phyloP scores from a whole-genome alignment of 2,797 vertebrate species.

The Paguma larvata region DNA sequence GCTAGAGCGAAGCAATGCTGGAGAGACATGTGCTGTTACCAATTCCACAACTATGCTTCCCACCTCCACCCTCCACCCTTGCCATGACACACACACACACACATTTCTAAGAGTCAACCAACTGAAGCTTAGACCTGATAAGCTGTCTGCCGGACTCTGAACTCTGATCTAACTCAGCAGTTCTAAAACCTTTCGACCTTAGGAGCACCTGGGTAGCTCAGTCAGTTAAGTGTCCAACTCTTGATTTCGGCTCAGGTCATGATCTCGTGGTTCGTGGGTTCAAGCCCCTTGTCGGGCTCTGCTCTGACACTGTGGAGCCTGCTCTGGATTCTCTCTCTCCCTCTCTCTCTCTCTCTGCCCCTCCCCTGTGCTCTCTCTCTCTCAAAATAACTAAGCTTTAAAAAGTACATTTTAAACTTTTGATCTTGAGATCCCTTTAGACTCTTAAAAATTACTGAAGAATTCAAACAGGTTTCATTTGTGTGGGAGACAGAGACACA shows the following conservation, averaged over 20 bases:
- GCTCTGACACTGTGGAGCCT: too few species aligned
- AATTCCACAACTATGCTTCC: background rate
- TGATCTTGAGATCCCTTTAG: background rate
- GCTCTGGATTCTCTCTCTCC: too few species aligned
- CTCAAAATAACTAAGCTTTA: too few species aligned
- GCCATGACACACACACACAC: rapidly evolving
- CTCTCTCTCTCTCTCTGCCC: too few species aligned
- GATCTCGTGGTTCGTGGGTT: too few species aligned
- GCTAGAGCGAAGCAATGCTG: background rate
- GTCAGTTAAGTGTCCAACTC: too few species aligned
- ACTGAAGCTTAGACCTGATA: background rate
- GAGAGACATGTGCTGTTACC: background rate
- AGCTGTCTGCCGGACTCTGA: background rate
- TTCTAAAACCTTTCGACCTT: background rate
- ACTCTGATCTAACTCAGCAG: background rate
- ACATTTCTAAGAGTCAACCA: background rate
- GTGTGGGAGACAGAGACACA: background rate
- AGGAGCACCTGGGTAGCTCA: too few species aligned
- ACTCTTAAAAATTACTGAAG: background rate
- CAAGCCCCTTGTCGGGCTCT: too few species aligned
- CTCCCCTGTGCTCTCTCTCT: too few species aligned
- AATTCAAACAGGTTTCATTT: background rate
- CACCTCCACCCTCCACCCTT: background rate
- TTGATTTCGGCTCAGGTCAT: too few species aligned
- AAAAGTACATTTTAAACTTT: too few species aligned